Evolutionary conservation across 2,113 vertebrate genomes (phyloP).

Genomic region (Engystomops pustulosus): DNA sequence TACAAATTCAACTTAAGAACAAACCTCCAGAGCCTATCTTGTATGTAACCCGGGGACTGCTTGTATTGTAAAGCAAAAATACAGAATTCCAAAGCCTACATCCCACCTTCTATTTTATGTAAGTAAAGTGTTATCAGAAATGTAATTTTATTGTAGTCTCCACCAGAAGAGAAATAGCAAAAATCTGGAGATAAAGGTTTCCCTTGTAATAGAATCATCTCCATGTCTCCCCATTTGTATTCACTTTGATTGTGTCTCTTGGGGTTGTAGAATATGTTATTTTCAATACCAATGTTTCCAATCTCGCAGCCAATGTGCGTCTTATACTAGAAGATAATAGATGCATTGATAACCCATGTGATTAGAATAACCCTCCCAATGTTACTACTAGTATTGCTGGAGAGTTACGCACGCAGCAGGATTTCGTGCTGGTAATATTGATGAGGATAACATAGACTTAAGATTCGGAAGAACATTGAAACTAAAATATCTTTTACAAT

Average conservation of each 20-base stretch:
- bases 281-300: conserved; percentile 25
- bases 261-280: conserved; percentile 7
- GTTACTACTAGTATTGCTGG: neutral
- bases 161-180: neutral
- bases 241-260: conserved; percentile 25
- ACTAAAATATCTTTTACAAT: too few relatives aligned
- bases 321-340: conserved; percentile 34
- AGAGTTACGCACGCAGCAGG: neutral
- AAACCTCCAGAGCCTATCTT: too few relatives aligned
- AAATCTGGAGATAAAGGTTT: conserved; percentile 9
- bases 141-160: conserved; percentile 28
- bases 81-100: neutral
- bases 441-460: neutral
- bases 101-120: conserved; percentile 1
- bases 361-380: conserved; percentile 30
- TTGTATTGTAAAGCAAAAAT: too few relatives aligned
- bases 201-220: conserved; percentile 15
- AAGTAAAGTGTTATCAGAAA: conserved; percentile 17
- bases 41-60: too few relatives aligned
- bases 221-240: conserved; percentile 4
- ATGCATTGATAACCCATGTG: conserved; percentile 40
- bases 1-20: too few relatives aligned
- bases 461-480: neutral
- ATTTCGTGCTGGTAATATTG: neutral
- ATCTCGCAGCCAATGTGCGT: conserved; percentile 3